Percentiles rank a stretch among this genome's conserved stretches.
Conservation (phyloP, 2,888 invertebrate genomes). For the Athetis lepigone region DNA sequence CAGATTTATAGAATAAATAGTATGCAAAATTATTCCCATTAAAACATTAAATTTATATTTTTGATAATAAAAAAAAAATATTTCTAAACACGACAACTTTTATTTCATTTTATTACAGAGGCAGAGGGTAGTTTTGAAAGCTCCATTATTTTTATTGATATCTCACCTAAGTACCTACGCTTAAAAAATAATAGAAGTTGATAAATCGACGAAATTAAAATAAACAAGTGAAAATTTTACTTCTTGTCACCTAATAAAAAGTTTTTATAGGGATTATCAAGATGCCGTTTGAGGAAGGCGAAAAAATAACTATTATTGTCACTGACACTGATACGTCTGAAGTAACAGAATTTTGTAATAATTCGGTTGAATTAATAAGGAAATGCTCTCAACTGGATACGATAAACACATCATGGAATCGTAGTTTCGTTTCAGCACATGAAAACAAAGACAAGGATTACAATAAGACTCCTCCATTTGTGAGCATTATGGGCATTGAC, state of each 20-base stretch:
- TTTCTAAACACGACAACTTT: background rate
- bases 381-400: conserved; percentile 73
- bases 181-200: conserved; percentile 1
- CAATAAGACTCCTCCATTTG: conserved; percentile 78
- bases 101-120: background rate
- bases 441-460: conserved; percentile 69
- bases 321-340: conserved; percentile 62
- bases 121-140: conserved; percentile 22
- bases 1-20: too few relatives aligned
- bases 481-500: conserved; percentile 78
- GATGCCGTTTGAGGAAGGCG: conserved; percentile 63
- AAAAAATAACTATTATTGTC: conserved; percentile 62
- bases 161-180: background rate
- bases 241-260: conserved; percentile 2
- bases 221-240: background rate
- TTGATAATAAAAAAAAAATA: too few relatives aligned
- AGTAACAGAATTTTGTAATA: conserved; percentile 65
- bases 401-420: conserved; percentile 82
- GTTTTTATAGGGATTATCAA: conserved; percentile 37
- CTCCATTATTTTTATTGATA: background rate
- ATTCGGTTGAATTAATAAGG: conserved; percentile 81
- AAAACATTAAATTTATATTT: too few relatives aligned
- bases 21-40: too few relatives aligned
- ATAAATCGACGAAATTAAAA: background rate
- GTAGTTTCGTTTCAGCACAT: conserved; percentile 70